A percentile compares a stretch with the other conserved stretches of the same genome.
phyloP scores from a whole-genome alignment of 2,113 vertebrate genomes.

The Lathamus discolor region DNA sequence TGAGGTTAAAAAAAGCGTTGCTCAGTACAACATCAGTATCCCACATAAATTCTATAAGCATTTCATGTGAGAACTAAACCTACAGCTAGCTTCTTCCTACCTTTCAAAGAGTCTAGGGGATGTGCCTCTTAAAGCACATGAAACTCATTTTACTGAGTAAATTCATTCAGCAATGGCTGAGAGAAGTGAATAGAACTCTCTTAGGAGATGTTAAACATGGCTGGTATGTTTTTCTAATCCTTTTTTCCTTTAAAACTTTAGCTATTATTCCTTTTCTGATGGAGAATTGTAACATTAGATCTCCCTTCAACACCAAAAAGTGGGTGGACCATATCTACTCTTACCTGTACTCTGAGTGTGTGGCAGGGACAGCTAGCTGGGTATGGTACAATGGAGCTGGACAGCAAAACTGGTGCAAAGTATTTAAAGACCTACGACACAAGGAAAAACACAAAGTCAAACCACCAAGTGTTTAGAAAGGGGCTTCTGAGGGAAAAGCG shows the following conservation, averaged over 20 bases:
- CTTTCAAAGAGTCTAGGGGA: not conserved
- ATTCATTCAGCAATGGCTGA: not conserved
- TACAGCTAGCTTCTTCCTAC: not conserved
- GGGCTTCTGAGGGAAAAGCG: conserved; percentile 12
- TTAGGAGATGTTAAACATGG: not conserved
- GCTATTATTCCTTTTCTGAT: not conserved
- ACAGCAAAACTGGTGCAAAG: conserved; percentile 79
- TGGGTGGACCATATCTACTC: conserved; percentile 68
- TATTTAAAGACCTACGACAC: conserved; percentile 78
- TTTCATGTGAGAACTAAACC: not conserved
- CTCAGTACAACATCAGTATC: not conserved
- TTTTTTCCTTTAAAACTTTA: not conserved
- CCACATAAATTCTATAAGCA: not conserved
- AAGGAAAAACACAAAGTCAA: conserved; percentile 80
- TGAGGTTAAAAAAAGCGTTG: not conserved
- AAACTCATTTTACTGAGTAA: not conserved
- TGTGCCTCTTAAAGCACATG: not conserved
- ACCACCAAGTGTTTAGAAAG: conserved; percentile 49
- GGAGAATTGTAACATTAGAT: not conserved
- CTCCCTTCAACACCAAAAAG: not conserved
- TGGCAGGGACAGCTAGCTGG: conserved; percentile 78
- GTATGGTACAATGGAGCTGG: conserved; percentile 74
- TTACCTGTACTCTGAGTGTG: conserved; percentile 81
- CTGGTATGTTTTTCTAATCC: not conserved
- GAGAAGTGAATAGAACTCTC: not conserved